Conservation (phyloP, 2,113 vertebrate species). For the Thermophis baileyi region DNA sequence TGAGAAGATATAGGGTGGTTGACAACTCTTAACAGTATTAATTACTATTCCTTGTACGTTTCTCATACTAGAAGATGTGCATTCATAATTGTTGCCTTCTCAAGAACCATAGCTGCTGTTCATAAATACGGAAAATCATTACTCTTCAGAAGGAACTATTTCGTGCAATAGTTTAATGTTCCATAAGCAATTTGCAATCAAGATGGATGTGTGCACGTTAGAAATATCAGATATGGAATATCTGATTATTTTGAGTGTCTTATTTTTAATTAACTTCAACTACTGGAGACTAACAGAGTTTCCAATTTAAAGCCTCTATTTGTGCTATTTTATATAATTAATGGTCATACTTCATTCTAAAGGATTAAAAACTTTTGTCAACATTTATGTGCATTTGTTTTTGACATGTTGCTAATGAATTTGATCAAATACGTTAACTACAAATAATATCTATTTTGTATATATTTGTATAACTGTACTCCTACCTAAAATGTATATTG, state of each 20-base stretch:
- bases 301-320: conserved; percentile 56
- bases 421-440: conserved; percentile 66
- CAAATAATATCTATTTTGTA: conserved; percentile 72
- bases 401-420: conserved; percentile 61
- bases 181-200: conserved; percentile 61
- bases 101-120: conserved; percentile 58
- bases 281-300: conserved; percentile 55
- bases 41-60: conserved; percentile 56
- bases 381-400: conserved; percentile 61
- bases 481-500: conserved; percentile 62
- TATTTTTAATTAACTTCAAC: conserved; percentile 50
- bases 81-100: conserved; percentile 50
- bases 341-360: conserved; percentile 61
- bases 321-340: conserved; percentile 60
- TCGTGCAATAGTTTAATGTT: conserved; percentile 84
- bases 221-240: conserved; percentile 46
- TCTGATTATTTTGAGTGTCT: conserved; percentile 48
- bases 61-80: conserved; percentile 65
- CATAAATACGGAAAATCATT: conserved; percentile 53
- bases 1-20: conserved; percentile 55
- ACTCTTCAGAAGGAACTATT: conserved; percentile 65
- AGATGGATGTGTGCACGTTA: conserved; percentile 37
- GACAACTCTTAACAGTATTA: conserved; percentile 79
- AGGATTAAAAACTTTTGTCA: conserved; percentile 60
- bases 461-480: conserved; percentile 71